phyloP scores from a whole-genome alignment of 2,888 invertebrate species.

The Tenthredo notha region DNA sequence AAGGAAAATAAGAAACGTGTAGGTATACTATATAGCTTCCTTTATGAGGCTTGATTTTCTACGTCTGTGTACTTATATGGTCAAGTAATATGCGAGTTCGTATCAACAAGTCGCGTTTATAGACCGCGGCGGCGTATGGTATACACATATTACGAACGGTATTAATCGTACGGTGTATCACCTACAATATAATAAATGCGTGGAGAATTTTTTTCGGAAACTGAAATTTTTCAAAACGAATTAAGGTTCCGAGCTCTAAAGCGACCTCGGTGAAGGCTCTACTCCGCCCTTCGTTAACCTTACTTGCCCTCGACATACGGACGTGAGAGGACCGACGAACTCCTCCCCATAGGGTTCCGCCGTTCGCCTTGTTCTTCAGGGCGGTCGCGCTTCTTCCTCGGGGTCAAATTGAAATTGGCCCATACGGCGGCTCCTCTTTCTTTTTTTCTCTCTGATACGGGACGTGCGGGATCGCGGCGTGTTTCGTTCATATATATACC shows the following conservation, averaged over 20 bases:
- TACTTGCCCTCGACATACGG: slow-evolving; percentile 17
- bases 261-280: slow-evolving; percentile 19
- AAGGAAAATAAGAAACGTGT: neutral
- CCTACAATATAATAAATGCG: too few relatives aligned
- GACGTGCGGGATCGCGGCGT: neutral
- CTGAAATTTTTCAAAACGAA: neutral
- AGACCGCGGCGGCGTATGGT: too few relatives aligned
- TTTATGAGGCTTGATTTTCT: neutral
- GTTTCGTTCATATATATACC: neutral
- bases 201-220: too few relatives aligned
- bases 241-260: neutral
- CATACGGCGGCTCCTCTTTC: neutral
- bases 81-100: neutral
- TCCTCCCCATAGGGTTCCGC: slow-evolving; percentile 2
- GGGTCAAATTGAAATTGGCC: slow-evolving; percentile 47
- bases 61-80: neutral
- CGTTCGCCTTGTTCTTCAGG: neutral
- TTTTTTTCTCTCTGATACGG: neutral
- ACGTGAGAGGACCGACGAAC: slow-evolving; percentile 30
- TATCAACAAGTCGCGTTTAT: too few relatives aligned
- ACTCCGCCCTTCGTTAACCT: slow-evolving; percentile 43
- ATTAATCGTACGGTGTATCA: too few relatives aligned
- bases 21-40: neutral
- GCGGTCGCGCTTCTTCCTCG: neutral
- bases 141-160: too few relatives aligned